phyloP scores from a whole-genome alignment of 1,140 invertebrate species.

The Phymorhynchus buccinoides region DNA sequence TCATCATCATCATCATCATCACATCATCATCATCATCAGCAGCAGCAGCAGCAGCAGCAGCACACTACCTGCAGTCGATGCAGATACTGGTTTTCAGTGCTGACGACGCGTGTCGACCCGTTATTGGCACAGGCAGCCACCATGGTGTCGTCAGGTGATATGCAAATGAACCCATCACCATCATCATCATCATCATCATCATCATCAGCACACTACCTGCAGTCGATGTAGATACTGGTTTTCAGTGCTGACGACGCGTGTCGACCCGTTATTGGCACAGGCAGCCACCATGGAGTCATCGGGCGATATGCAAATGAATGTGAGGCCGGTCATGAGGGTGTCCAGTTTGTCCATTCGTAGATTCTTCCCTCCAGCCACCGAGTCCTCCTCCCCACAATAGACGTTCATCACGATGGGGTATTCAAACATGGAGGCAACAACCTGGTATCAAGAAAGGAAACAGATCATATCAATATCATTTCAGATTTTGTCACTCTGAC shows the following conservation, averaged over 20 bases:
- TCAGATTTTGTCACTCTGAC: too few relatives aligned
- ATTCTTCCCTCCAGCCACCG: background rate
- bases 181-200: too few relatives aligned
- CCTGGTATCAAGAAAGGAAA: constrained; percentile 41
- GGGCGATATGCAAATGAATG: constrained; percentile 52
- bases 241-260: constrained; percentile 54
- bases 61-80: constrained; percentile 46
- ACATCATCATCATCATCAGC: too few relatives aligned
- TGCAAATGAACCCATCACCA: constrained; percentile 38
- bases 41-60: too few relatives aligned
- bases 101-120: constrained; percentile 56
- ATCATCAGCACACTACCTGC: constrained; percentile 19
- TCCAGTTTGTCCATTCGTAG: constrained; percentile 47
- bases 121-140: constrained; percentile 54
- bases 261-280: constrained; percentile 53
- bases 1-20: too few relatives aligned
- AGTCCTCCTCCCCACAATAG: constrained; percentile 19
- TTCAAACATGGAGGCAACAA: constrained; percentile 59
- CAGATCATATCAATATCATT: too few relatives aligned
- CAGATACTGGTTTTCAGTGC: constrained; percentile 51
- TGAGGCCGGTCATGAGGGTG: constrained; percentile 54
- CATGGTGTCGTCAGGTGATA: constrained; percentile 54
- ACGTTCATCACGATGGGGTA: constrained; percentile 54
- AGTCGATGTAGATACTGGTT: constrained; percentile 53
- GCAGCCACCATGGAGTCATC: constrained; percentile 52